Conservation (phyloP, 2,113 vertebrate species). For the Hyperoodon ampullatus region DNA sequence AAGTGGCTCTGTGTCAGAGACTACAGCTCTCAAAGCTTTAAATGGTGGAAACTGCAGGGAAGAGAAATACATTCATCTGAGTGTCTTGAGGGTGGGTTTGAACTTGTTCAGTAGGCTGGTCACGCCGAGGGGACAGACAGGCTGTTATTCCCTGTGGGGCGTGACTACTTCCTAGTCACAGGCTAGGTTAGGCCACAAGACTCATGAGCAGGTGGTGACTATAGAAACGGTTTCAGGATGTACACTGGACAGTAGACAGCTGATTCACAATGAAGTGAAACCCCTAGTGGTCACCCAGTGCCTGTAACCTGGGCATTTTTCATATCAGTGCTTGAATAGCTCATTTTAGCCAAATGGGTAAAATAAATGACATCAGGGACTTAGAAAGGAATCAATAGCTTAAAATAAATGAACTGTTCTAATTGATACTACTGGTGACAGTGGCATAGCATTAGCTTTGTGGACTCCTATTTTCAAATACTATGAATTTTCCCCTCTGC, state of each 20-base stretch:
- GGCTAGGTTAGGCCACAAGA: not conserved
- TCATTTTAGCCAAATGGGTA: not conserved
- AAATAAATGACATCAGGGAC: not conserved
- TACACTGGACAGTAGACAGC: not conserved
- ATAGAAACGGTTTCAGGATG: not conserved
- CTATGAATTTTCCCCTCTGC: not conserved
- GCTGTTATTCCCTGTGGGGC: not conserved
- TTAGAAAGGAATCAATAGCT: not conserved
- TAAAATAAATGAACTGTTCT: not conserved
- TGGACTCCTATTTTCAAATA: not conserved
- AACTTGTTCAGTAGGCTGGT: not conserved
- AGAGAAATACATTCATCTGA: not conserved
- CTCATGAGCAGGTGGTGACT: not conserved
- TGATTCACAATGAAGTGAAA: not conserved
- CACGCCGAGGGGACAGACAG: not conserved
- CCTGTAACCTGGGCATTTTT: not conserved
- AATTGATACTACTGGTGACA: not conserved
- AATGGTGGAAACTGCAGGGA: not conserved
- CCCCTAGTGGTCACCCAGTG: no score
- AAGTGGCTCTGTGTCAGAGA: not conserved
- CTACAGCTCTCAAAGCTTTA: not conserved
- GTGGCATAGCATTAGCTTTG: not conserved
- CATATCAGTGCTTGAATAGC: not conserved
- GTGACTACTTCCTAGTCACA: not conserved
- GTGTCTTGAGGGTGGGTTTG: not conserved